phyloP scores from a whole-genome alignment of 2,113 vertebrate genomes.

The Microcebus murinus region DNA sequence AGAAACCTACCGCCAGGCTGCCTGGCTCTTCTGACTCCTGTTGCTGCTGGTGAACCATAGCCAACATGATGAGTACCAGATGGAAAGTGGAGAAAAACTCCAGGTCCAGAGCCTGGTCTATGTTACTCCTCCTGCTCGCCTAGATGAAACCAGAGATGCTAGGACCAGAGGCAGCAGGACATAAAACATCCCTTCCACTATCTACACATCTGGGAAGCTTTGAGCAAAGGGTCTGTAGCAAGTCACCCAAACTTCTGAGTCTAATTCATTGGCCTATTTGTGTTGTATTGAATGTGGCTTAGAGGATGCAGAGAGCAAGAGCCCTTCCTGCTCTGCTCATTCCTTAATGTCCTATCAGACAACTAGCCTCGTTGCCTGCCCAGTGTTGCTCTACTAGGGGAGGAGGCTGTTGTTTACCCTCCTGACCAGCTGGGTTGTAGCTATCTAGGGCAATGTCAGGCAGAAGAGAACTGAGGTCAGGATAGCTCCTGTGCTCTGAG shows the following conservation, averaged over 20 bases:
- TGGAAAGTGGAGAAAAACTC: conserved; percentile 91
- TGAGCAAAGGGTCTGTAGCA: not conserved
- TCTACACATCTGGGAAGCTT: not conserved
- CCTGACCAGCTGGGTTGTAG: conserved; percentile 83
- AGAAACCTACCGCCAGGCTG: conserved; percentile 87
- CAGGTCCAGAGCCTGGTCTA: conserved; percentile 86
- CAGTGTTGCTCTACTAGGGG: not conserved
- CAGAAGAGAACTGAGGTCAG: conserved; percentile 79
- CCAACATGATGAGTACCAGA: conserved; percentile 88
- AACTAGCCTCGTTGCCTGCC: not conserved
- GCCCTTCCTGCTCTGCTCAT: not conserved
- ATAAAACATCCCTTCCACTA: not conserved
- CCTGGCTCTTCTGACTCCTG: conserved; percentile 80
- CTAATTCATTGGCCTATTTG: not conserved
- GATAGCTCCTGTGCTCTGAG: conserved; percentile 88
- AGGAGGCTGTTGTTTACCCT: conserved; percentile 77
- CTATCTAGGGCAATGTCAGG: conserved; percentile 78
- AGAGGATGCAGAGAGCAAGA: not conserved
- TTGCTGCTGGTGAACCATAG: conserved; percentile 83
- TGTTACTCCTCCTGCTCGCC: conserved; percentile 85
- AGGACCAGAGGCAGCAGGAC: not conserved
- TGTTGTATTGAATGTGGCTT: not conserved
- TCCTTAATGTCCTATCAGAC: not conserved
- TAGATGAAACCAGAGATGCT: conserved; percentile 41
- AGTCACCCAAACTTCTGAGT: not conserved